Conservation (phyloP, 2,888 invertebrate species). For the Plebejus anna region DNA sequence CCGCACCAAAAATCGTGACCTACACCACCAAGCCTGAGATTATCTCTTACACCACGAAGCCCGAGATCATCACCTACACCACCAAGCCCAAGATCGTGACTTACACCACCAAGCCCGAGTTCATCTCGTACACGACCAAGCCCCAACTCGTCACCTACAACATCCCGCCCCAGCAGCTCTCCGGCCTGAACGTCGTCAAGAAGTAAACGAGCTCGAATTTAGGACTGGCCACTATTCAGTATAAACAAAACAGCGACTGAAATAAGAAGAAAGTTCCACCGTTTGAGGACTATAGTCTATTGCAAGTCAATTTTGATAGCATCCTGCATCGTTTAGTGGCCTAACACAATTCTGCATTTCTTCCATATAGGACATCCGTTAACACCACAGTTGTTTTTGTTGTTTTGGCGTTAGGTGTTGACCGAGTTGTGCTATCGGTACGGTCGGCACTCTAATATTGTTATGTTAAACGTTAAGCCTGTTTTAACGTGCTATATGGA, state of each 20-base stretch:
- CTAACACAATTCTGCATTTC: neutral
- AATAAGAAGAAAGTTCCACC: neutral
- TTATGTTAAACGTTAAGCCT: conserved; percentile 6
- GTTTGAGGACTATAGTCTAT: neutral
- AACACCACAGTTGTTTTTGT: neutral
- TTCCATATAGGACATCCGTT: neutral
- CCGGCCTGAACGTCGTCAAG: neutral
- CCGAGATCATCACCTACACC: conserved; percentile 6
- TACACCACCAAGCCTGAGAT: conserved; percentile 44
- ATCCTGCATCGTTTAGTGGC: neutral
- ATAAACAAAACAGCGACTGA: neutral
- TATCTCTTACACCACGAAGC: conserved; percentile 43
- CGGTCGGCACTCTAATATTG: conserved; percentile 5
- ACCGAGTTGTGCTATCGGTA: neutral
- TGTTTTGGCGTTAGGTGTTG: neutral
- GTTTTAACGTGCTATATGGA: conserved; percentile 8
- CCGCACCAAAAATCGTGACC: conserved; percentile 46
- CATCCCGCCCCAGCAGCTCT: conserved; percentile 49
- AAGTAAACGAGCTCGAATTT: neutral
- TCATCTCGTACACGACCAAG: conserved; percentile 42
- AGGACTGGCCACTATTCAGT: neutral
- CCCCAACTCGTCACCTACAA: conserved; percentile 51
- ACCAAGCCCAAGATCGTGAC: conserved; percentile 13
- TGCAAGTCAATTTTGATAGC: neutral
- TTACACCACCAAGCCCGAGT: conserved; percentile 34